Evolutionary conservation across 2,888 invertebrate species (phyloP), one percentile per base, ranked within the genome.

Genomic region (Drosophila emarginata): DNA sequence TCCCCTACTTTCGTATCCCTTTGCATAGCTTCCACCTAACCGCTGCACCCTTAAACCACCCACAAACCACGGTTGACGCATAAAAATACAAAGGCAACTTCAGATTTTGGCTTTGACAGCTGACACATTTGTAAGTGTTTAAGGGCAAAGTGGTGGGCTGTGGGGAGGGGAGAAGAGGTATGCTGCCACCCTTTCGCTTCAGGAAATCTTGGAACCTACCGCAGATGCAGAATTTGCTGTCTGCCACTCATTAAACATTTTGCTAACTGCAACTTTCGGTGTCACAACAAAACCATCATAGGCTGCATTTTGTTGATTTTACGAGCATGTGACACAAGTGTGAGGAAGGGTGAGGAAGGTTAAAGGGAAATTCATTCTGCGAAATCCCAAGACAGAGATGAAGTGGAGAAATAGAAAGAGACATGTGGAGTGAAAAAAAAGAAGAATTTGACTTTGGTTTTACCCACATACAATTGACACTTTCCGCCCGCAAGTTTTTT

Each of bases 231-330:
- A 74, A 61, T 72, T 75, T 72, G 66, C 61, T 39, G 26, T 45
- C 40, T 15, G 51, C 64, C 82, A 83, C 83, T 83, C 82, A 83
- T 83, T 83, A 82, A 77, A 69, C 86, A 85, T 82, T 86, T 83
- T 73, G 72, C 83, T 76, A 79, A 76, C 78, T 81, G 80, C 80
- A 84, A 78, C 73, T 61, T 32, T 61, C 67, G 78, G 78, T 80
- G 74, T 70, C 74, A 79, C 87, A 79, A 82, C 87, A 84, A 82
- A 85, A 84, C 69, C 78, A 84, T 64, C 76, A 74, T 73, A 72
- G 12, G 18, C 83, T 71, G 82, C 79, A 78, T 85, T 74, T 71
- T 77, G 75, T 80, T 78, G 82, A 65, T 77, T 85, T 78, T 76
- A 74, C 76, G 71, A 79, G 84, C 80, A 73, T 84, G 81, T 80